Evolutionary conservation across 2,113 vertebrate species (phyloP), one percentile per base, ranked within the genome.

Genomic region (Eonycteris spelaea): DNA sequence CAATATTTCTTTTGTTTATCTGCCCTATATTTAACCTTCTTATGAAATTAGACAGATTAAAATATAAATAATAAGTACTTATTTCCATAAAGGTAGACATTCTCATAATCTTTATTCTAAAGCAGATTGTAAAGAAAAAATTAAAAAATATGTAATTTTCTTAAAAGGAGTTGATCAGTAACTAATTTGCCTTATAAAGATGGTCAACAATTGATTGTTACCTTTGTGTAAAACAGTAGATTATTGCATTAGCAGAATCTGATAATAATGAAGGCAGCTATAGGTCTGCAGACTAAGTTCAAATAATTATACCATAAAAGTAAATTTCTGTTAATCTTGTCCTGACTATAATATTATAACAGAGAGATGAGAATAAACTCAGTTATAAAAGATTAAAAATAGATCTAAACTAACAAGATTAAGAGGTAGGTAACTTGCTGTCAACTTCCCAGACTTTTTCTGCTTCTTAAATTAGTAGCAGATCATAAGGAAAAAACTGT

Each of bases 1-100:
- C 63, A 80, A 68, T 38, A 61, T 80, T 93, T 57, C 10, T 24
- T 87, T 87, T 86, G 22, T 90, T 88, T 95, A 74, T 90, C 8
- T 53, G 6, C 3, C 77, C 71, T 79, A 40, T 80, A 79, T 85
- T 88, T 95, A 90, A 92, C 24, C 38, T 75, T 96, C 38, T 57
- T 7, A 51, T 79, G 78, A 92, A 94, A 79, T 71, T 74, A 94
- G 57, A 90, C 15, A 89, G 82, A 78, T 70, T 74, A 61, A 86
- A 89, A 75, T 75, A 74, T 88, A 86, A 85, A 79, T 78, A 93
- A 38, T 73, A 73, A 78, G n/a, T 75, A 78, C 24, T 75, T 79
- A 48, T 91, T 83, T 92, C n/a, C n/a, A 35, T 43, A 59, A 90
- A 86, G 6, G n/a, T 45, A 74, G 8, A 18, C 2, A 61, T 80